Percentiles rank a stretch among this genome's conserved stretches.
These are phyloP conservation scores for Caprella mutica DNA, from an alignment of 2,888 invertebrate species.

Conservation along the genomic window DNA sequence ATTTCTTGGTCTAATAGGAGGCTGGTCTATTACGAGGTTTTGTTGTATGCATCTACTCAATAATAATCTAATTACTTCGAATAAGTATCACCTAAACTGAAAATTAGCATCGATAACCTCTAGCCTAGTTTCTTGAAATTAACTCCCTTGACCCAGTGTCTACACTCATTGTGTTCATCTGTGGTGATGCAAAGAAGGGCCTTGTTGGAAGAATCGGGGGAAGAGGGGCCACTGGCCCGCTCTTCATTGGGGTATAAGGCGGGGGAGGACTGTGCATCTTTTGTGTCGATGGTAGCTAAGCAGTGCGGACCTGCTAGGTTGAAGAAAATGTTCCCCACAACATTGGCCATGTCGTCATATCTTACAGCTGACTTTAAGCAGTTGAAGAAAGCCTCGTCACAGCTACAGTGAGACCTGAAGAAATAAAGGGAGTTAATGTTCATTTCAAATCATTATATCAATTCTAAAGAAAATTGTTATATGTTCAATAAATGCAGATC, in stretches of 20 bases:
- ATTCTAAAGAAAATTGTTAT: no score
- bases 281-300: conserved; percentile 41
- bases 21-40: no score
- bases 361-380: conserved; percentile 58
- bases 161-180: no score
- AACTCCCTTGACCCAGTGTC: no score
- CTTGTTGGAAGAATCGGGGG: neutral
- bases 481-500: no score
- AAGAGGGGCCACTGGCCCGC: neutral
- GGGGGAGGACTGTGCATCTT: neutral
- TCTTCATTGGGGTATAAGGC: neutral
- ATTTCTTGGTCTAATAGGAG: no score
- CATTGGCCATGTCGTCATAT: conserved; percentile 13
- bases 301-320: conserved; percentile 60
- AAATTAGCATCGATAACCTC: no score
- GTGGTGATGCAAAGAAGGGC: no score
- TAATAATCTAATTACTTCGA: no score
- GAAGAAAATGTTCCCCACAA: conserved; percentile 58
- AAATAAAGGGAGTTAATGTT: conserved; percentile 53
- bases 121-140: no score
- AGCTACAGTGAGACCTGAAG: conserved; percentile 67
- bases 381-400: conserved; percentile 68
- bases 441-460: neutral
- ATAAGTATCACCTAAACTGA: no score
- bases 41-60: no score